Base-by-base conservation (phyloP, 1,140 invertebrate species). In the Zaprionus ghesquierei region DNA sequence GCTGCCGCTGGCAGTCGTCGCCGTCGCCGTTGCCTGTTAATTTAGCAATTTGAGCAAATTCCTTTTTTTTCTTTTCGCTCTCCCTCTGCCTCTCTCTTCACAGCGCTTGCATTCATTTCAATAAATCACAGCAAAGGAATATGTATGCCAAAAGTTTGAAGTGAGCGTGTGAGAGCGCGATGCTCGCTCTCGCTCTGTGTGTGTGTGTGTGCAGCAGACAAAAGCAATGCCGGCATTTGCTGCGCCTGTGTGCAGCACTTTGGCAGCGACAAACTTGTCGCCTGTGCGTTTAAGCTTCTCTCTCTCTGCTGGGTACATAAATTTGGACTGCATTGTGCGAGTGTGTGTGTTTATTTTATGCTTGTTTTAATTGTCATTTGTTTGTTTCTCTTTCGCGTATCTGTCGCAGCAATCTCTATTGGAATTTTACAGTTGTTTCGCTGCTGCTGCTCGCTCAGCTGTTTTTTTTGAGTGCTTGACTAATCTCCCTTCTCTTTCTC, bases 31-130 rank as follows among this genome's bases (percentile, higher is more conserved):
- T 72, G 56, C 63, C 69, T 71, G 79, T 78, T 82, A 82, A 82
- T 82, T 82, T 82, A 82, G 75, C 75, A 75, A 82, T 82, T 82
- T 82, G 54, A 82, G 59, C 66, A 61, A 75, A 79, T 79, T 82
- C 77, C 64, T 69, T 69, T 56, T 53, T 69, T 31, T 38, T 63
- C n/a, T 23, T 44, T 54, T 5, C 62, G n/a, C 10, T 46, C 68
- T 25, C 18, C 60, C 38, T 29, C 50, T 41, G n/a, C 10, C 27
- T 23, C 13, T 41, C 62, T 64, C 46, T 66, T 55, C 20, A n/a
- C n/a, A n/a, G n/a, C 27, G 25, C 27, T 49, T 78, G 72, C 69
- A 69, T 84, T 79, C 55, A 78, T 71, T 81, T 81, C 27, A 71
- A 82, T 72, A 82, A 72, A 79, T 82, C 65, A 71, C 77, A 69